These are phyloP conservation scores for Hypomesus transpacificus DNA, from an alignment of 2,113 vertebrate genomes.

Conservation along the genomic window DNA sequence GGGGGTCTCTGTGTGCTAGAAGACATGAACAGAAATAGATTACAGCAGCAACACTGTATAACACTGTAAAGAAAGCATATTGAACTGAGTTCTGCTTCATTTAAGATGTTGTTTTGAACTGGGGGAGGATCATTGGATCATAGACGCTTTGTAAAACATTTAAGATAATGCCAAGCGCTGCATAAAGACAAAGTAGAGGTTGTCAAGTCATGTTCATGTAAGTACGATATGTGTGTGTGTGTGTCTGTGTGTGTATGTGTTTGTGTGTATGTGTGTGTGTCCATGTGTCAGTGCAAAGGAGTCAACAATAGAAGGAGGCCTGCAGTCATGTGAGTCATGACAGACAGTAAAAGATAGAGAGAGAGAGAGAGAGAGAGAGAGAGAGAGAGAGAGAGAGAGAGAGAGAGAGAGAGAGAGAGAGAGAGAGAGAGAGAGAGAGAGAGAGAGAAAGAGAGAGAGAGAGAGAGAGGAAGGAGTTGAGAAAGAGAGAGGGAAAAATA, in stretches of 20 bases:
- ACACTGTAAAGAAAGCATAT: too few species aligned
- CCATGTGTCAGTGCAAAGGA: not conserved
- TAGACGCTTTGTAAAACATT: too few species aligned
- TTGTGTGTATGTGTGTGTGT: not conserved
- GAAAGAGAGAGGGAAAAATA: not conserved
- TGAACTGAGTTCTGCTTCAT: not conserved
- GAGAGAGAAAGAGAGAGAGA: not conserved
- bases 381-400: not conserved
- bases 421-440: not conserved
- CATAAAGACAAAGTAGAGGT: too few species aligned
- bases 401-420: not conserved
- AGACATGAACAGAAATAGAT: too few species aligned
- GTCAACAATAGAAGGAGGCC: not conserved
- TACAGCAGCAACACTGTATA: too few species aligned
- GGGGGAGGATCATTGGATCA: too few species aligned
- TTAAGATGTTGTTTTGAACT: too few species aligned
- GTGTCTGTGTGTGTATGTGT: not conserved
- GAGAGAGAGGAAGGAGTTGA: not conserved
- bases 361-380: constrained; percentile 1
- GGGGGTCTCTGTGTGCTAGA: too few species aligned
- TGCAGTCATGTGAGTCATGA: not conserved
- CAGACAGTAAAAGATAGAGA: not conserved
- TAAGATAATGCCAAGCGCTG: too few species aligned
- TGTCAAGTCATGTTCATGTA: not conserved
- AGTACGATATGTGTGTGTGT: not conserved